These are phyloP conservation scores for Ecliptopera silaceata DNA, from an alignment of 2,888 invertebrate genomes.

Conservation along the genomic window DNA sequence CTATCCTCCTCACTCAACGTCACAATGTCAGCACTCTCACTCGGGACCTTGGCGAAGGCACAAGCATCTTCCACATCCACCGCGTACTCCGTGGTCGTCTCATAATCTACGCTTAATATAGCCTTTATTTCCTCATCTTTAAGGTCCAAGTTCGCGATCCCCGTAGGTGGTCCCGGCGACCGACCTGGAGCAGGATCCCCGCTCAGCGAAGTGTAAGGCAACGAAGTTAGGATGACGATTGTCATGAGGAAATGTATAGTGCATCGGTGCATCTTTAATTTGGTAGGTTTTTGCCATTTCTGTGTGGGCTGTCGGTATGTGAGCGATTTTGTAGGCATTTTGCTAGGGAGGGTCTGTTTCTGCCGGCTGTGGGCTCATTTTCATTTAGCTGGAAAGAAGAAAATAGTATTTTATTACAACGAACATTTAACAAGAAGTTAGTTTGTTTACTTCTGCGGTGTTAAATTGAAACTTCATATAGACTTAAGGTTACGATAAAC, in stretches of 20 bases:
- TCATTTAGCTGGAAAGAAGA: constrained; percentile 41
- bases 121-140: constrained; percentile 47
- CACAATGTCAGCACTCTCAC: constrained; percentile 72
- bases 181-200: constrained; percentile 87
- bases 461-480: too few species aligned
- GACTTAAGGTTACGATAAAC: too few species aligned
- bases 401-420: not conserved
- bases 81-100: constrained; percentile 50
- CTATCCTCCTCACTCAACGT: constrained; percentile 67
- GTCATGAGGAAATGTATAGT: constrained; percentile 45
- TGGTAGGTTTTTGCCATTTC: constrained; percentile 49
- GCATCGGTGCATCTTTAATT: constrained; percentile 58
- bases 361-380: constrained; percentile 34
- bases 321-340: constrained; percentile 40
- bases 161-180: constrained; percentile 84
- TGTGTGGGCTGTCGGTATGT: constrained; percentile 33
- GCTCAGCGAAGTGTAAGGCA: constrained; percentile 72
- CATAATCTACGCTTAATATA: constrained; percentile 47
- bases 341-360: constrained; percentile 28
- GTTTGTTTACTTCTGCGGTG: too few species aligned
- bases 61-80: constrained; percentile 63
- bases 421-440: too few species aligned
- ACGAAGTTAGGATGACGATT: constrained; percentile 59
- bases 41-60: constrained; percentile 69
- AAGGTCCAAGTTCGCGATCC: constrained; percentile 28